A percentile compares a stretch with the other conserved stretches of the same genome.
Conservation (phyloP, 2,797 vertebrate species). For the Arctocebus calabarensis region DNA sequence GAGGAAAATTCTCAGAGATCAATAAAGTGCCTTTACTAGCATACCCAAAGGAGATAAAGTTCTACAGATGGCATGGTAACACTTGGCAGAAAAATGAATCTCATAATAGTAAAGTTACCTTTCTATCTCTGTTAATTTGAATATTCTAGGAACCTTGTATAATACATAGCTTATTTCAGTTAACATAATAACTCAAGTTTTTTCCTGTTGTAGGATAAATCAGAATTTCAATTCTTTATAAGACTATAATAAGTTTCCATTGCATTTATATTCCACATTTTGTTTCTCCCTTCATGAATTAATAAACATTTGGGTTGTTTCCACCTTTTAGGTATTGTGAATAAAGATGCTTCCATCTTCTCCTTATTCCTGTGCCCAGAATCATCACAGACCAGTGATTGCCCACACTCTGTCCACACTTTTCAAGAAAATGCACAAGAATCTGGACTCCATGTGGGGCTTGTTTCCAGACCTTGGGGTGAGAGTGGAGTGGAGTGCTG, state of each 20-base stretch:
- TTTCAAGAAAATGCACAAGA: too few relatives aligned
- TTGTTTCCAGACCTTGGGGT: too few relatives aligned
- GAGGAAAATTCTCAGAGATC: background rate
- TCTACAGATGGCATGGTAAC: background rate
- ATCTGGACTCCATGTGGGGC: too few relatives aligned
- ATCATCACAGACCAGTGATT: too few relatives aligned
- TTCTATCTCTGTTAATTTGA: background rate
- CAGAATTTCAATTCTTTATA: background rate
- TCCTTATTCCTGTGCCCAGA: too few relatives aligned
- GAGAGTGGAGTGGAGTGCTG: too few relatives aligned
- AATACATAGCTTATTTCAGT: background rate
- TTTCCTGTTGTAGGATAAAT: background rate
- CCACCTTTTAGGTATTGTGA: background rate
- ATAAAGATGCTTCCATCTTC: background rate
- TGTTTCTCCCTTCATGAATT: background rate
- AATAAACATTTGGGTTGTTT: background rate
- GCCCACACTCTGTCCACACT: too few relatives aligned
- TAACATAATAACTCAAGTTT: background rate
- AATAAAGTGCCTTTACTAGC: background rate
- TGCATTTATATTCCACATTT: background rate
- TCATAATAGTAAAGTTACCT: background rate
- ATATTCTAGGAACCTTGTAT: background rate
- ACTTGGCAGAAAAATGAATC: background rate
- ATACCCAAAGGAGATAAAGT: background rate
- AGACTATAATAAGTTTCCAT: background rate